Evolutionary conservation across 2,888 invertebrate species (phyloP).

Genomic region (Vannuccia rotundouncinata): DNA sequence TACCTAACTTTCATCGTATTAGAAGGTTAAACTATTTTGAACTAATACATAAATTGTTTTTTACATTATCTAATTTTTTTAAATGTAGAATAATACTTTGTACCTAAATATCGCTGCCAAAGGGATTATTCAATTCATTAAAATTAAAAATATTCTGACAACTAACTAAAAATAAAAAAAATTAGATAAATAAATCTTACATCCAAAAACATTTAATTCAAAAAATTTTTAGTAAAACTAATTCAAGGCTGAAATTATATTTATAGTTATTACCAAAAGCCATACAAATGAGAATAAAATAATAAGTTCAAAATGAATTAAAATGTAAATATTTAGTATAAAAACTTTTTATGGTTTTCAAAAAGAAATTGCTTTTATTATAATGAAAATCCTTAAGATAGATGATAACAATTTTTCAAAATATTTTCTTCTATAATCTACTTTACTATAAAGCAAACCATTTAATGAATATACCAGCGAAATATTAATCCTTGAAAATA

Average conservation of each 20-base stretch:
- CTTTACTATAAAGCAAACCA: neutral
- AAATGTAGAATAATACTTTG: no score
- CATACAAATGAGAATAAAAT: constrained; percentile 18
- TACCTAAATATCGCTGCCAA: no score
- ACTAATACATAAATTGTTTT: no score
- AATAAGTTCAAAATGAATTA: neutral
- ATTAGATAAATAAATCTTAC: no score
- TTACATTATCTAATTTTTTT: no score
- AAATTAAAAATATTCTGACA: no score
- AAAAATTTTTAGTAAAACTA: no score
- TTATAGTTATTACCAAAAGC: neutral
- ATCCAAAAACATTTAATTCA: no score
- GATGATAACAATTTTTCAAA: neutral
- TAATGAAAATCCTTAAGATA: neutral
- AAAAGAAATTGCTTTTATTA: neutral
- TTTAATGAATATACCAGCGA: neutral
- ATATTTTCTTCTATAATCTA: neutral
- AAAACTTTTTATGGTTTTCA: neutral
- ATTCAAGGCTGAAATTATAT: constrained; percentile 10
- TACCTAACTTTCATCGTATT: no score
- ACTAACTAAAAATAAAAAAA: no score
- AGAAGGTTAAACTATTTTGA: no score
- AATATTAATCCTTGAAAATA: neutral
- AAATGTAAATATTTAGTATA: neutral
- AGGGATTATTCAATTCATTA: no score